Percentiles rank a stretch among this genome's conserved stretches.
Conservation (phyloP, 1,140 invertebrate species). For the Orchestia grillus region DNA sequence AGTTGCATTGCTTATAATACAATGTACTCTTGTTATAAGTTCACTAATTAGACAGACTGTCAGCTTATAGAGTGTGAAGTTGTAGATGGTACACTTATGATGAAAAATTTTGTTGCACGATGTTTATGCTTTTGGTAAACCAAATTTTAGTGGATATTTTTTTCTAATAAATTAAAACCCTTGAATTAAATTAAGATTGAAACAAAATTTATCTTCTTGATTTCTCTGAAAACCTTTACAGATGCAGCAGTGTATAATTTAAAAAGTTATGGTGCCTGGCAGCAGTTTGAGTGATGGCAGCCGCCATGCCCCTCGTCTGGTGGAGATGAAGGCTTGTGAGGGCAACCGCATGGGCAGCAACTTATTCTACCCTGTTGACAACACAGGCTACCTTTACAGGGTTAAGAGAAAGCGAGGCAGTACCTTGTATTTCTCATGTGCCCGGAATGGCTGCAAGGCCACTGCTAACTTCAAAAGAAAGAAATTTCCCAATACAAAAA, state of each 20-base stretch:
- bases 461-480: slow-evolving; percentile 43
- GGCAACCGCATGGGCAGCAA: slow-evolving; percentile 33
- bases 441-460: slow-evolving; percentile 19
- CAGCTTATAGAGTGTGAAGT: too few relatives aligned
- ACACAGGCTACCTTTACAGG: slow-evolving; percentile 33
- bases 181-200: too few relatives aligned
- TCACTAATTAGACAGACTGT: too few relatives aligned
- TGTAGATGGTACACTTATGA: too few relatives aligned
- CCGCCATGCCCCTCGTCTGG: slow-evolving; percentile 4
- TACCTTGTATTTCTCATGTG: slow-evolving; percentile 45
- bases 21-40: too few relatives aligned
- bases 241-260: background rate
- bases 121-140: too few relatives aligned
- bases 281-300: background rate
- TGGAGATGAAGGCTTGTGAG: slow-evolving; percentile 43
- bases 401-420: slow-evolving; percentile 34
- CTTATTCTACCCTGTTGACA: slow-evolving; percentile 30
- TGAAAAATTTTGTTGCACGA: too few relatives aligned
- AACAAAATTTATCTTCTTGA: background rate
- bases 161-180: too few relatives aligned
- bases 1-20: too few relatives aligned
- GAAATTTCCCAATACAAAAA: background rate
- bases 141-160: too few relatives aligned
- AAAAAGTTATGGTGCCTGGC: background rate
- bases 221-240: background rate